Evolutionary conservation across 2,113 vertebrate species (phyloP).

Genomic region (Phaethornis superciliosus): DNA sequence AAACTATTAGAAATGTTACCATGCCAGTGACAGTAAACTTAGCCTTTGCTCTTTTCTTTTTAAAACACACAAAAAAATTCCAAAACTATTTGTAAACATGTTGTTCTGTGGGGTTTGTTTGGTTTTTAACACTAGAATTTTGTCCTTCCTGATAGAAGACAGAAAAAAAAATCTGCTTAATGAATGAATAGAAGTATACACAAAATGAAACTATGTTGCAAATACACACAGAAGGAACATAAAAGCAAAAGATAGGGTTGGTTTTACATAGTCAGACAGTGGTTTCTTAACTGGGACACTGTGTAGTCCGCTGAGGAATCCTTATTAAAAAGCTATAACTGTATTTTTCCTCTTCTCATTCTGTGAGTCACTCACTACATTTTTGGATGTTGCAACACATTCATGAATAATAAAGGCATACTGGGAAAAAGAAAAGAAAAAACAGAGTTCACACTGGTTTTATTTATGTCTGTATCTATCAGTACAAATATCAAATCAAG

Average conservation of each 20-base stretch:
- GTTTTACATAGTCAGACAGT: neutral
- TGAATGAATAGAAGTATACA: neutral
- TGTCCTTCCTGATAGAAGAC: neutral
- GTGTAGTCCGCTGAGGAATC: neutral
- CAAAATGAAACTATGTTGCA: neutral
- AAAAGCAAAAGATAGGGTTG: neutral
- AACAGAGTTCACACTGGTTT: neutral
- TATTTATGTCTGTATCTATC: constrained; percentile 12
- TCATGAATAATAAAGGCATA: constrained; percentile 41
- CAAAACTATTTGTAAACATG: neutral
- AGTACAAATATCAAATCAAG: constrained; percentile 11
- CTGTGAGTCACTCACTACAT: constrained; percentile 34
- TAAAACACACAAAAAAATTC: neutral
- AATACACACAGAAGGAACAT: neutral
- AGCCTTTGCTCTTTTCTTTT: neutral
- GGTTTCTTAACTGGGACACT: neutral
- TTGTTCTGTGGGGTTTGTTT: neutral
- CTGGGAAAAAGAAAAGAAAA: neutral
- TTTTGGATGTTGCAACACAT: constrained; percentile 40
- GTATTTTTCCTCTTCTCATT: constrained; percentile 16
- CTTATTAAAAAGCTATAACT: constrained; percentile 5
- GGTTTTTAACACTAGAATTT: neutral
- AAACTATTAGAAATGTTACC: neutral
- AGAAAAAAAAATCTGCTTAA: neutral
- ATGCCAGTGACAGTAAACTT: neutral